Percentiles rank a stretch among this genome's conserved stretches.
phyloP scores from a whole-genome alignment of 1,140 invertebrate genomes.

The Dinoponera quadriceps region DNA sequence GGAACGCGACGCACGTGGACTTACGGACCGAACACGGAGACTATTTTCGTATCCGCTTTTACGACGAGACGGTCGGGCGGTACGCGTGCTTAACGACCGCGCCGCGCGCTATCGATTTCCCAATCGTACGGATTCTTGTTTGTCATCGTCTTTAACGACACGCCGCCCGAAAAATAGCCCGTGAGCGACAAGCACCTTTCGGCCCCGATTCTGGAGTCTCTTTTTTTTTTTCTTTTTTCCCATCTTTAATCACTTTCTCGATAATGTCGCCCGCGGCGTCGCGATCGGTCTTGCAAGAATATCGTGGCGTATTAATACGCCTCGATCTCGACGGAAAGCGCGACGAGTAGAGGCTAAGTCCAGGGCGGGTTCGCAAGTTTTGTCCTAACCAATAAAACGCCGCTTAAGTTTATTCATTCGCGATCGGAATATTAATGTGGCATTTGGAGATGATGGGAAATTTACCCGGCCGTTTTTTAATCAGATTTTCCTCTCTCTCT shows the following conservation, averaged over 20 bases:
- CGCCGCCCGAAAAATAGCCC: neutral
- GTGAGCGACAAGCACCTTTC: conserved; percentile 11
- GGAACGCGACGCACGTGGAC: conserved; percentile 13
- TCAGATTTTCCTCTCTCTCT: too few relatives aligned
- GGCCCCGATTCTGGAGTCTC: conserved; percentile 16
- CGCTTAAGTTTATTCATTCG: too few relatives aligned
- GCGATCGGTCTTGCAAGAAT: too few relatives aligned
- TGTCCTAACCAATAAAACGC: too few relatives aligned
- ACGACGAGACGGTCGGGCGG: conserved; percentile 21
- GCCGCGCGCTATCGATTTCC: conserved; percentile 37
- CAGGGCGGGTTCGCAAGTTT: too few relatives aligned
- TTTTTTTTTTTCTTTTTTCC: conserved; percentile 28
- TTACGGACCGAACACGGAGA: conserved; percentile 6
- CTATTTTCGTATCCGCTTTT: conserved; percentile 39
- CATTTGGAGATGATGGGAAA: too few relatives aligned
- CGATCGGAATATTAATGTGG: too few relatives aligned
- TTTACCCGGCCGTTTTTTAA: too few relatives aligned
- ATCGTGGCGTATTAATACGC: too few relatives aligned
- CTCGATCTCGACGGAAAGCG: too few relatives aligned
- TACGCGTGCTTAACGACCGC: conserved; percentile 18
- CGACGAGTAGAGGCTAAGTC: too few relatives aligned
- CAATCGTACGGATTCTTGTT: conserved; percentile 34
- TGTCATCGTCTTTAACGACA: conserved; percentile 46
- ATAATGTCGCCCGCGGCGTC: too few relatives aligned
- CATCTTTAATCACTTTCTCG: conserved; percentile 8